These are phyloP conservation scores for Leucophenga montana DNA, from an alignment of 2,888 invertebrate genomes.

Conservation along the genomic window DNA sequence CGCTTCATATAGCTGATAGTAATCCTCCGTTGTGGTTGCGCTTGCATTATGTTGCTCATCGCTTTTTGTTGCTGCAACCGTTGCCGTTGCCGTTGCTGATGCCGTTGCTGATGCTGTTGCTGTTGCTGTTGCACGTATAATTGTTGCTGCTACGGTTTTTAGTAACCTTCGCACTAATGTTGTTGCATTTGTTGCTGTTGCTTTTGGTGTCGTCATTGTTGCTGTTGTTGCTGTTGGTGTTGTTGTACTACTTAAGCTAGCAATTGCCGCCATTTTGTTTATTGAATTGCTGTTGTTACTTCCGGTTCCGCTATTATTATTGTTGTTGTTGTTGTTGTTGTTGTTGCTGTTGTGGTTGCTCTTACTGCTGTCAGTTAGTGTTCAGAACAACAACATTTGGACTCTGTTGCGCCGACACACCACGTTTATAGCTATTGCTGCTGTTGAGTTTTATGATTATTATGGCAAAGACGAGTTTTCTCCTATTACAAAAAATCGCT, in stretches of 20 bases:
- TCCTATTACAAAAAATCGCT: no score
- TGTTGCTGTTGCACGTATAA: background rate
- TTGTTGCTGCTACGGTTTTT: no score
- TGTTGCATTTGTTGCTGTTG: no score
- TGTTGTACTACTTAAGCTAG: background rate
- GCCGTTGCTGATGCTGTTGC: slow-evolving; percentile 6
- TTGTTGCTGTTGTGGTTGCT: background rate
- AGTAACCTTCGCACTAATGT: no score
- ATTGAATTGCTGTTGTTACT: background rate
- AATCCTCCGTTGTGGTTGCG: slow-evolving; percentile 1
- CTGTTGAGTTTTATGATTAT: no score
- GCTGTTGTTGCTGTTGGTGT: background rate
- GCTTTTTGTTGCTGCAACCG: background rate
- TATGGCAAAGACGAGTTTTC: no score
- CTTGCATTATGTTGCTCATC: background rate
- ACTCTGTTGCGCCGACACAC: no score
- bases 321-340: background rate
- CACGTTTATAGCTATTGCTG: no score
- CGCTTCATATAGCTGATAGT: slow-evolving; percentile 39
- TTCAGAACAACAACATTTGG: no score
- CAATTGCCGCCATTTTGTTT: slow-evolving; percentile 16
- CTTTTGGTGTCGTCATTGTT: background rate
- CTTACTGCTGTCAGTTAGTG: no score
- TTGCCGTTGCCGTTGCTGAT: background rate
- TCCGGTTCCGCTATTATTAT: background rate